Conservation (phyloP, 2,888 invertebrate genomes). For the Criorhina ranunculi region DNA sequence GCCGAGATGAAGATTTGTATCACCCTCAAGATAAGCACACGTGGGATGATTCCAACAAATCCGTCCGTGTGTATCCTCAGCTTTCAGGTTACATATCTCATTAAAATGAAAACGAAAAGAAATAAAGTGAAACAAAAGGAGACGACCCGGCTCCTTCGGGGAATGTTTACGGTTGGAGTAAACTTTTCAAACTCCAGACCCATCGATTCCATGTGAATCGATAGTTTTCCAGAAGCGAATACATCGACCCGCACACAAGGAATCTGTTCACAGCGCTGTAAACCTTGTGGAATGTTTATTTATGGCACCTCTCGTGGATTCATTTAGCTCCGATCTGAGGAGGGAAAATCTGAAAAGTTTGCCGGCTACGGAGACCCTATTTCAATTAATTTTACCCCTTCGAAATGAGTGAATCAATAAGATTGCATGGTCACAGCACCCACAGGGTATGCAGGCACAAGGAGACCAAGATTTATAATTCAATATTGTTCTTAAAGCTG, state of each 20-base stretch:
- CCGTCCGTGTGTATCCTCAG: neutral
- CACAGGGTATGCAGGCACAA: neutral
- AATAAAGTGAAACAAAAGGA: slow-evolving; percentile 15
- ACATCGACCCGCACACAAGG: slow-evolving; percentile 27
- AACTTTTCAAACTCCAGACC: slow-evolving; percentile 15
- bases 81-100: slow-evolving; percentile 47
- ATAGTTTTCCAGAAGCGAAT: slow-evolving; percentile 57
- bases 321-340: slow-evolving; percentile 31
- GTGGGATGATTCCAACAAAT: slow-evolving; percentile 21
- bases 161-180: slow-evolving; percentile 4
- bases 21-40: slow-evolving; percentile 40
- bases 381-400: slow-evolving; percentile 69
- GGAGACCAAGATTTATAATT: slow-evolving; percentile 57
- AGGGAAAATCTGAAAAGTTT: slow-evolving; percentile 30
- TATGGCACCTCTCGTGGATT: slow-evolving; percentile 48
- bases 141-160: neutral
- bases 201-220: slow-evolving; percentile 36
- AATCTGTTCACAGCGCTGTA: slow-evolving; percentile 42
- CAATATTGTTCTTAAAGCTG: slow-evolving; percentile 57
- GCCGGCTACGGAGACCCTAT: slow-evolving; percentile 39
- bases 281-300: slow-evolving; percentile 55
- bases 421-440: slow-evolving; percentile 31
- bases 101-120: slow-evolving; percentile 40
- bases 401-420: slow-evolving; percentile 45
- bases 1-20: slow-evolving; percentile 55